A percentile compares a stretch with the other conserved stretches of the same genome.
These are phyloP conservation scores for Ptilodon capucinus DNA, from an alignment of 2,888 invertebrate genomes.

Conservation along the genomic window DNA sequence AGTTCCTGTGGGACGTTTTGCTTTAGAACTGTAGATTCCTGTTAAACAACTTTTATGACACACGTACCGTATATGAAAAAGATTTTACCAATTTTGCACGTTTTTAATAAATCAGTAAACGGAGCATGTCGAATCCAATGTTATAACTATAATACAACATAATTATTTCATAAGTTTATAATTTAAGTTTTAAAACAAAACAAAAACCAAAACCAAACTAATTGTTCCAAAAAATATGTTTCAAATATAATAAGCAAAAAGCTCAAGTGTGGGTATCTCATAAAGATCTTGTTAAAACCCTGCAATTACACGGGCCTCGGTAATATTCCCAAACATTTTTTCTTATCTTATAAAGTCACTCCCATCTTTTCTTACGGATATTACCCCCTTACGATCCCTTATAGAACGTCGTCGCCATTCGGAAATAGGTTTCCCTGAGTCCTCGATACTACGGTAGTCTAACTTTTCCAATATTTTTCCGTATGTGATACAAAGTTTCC, in stretches of 20 bases:
- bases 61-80: neutral
- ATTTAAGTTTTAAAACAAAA: too few species aligned
- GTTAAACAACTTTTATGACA: neutral
- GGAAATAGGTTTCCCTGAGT: constrained; percentile 18
- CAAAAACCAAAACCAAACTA: too few species aligned
- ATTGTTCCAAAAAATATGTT: too few species aligned
- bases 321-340: constrained; percentile 34
- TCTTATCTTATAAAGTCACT: constrained; percentile 31
- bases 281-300: constrained; percentile 35
- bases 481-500: constrained; percentile 32
- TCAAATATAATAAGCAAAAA: constrained; percentile 8
- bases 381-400: constrained; percentile 26
- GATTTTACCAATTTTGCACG: neutral
- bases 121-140: neutral
- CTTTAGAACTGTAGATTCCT: neutral
- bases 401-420: constrained; percentile 12
- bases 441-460: constrained; percentile 26
- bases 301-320: constrained; percentile 36
- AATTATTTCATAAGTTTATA: too few species aligned
- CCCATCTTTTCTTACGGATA: constrained; percentile 35
- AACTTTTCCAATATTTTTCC: constrained; percentile 51
- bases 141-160: too few species aligned
- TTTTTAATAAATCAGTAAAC: neutral
- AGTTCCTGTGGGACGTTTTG: neutral
- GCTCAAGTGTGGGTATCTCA: constrained; percentile 17